Evolutionary conservation across 2,797 vertebrate species (phyloP), one percentile per base, ranked within the genome.

Genomic region (Neosilurus mollespiculum): DNA sequence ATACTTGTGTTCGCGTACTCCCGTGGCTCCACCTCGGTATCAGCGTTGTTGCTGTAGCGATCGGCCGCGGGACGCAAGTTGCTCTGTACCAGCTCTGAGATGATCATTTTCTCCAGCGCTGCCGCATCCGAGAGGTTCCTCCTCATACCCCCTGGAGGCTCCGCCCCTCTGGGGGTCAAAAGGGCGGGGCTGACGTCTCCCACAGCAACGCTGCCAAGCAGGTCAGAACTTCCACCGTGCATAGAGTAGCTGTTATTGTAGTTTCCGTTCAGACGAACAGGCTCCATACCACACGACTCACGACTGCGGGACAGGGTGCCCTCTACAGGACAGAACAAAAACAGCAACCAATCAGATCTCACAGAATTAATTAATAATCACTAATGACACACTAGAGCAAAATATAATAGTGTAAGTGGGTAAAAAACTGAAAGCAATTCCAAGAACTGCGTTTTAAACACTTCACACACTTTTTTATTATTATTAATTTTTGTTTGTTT

Each of bases 221-320:
- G 43, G 91, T 96, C 95, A 53, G 95, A 93, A 87, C 96, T 96
- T 64, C 95, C 95, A 1, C 96, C 96, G 4, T 97, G 95, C 80
- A 98, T 92, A 67, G 96, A 97, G 92, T 98, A 98, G 87, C 96
- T 98, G 93, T 97, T 98, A 90, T 97, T 98, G 94, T 98, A 98
- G 91, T 97, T 97, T 86, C 97, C 97, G 0, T 98, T 98, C 67
- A 97, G 96, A 80, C 97, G 97, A 37, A 98, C 95, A 9, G 96
- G 95, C 91, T 98, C 97, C 93, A 97, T 91, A 24, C 96, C 96
- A 20, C 96, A 96, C 65, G 96, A 94, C 85, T 98, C 97, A 83
- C 96, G 95, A 88, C 93, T 94, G 88, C 94, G 93, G 56, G 96
- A 96, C 89, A 96, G 88, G 56, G 92, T 94, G 83, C 94, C 95